These are phyloP conservation scores for Nyctalus aviator DNA, from an alignment of 2,797 vertebrate genomes.

Conservation along the genomic window DNA sequence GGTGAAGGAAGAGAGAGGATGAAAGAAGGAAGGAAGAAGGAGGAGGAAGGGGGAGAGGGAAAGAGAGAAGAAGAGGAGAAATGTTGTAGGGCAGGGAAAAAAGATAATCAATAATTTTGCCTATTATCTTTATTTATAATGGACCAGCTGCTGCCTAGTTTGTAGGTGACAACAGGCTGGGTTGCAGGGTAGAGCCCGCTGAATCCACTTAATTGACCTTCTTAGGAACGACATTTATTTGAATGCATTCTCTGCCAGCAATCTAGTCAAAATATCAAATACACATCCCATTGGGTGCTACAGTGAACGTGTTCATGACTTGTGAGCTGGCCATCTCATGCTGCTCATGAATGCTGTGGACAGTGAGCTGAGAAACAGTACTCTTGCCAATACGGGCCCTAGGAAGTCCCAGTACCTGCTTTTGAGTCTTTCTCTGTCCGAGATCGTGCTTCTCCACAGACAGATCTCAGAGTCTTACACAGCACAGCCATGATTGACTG, in stretches of 20 bases:
- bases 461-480: background rate
- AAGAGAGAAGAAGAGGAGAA: background rate
- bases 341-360: background rate
- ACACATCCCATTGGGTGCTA: background rate
- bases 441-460: background rate
- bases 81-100: background rate
- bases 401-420: background rate
- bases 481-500: background rate
- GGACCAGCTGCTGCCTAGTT: constrained; percentile 68
- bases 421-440: background rate
- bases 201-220: constrained; percentile 80
- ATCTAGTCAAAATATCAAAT: constrained; percentile 52
- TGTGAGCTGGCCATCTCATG: constrained; percentile 10
- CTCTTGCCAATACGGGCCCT: constrained; percentile 52
- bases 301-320: constrained; percentile 51
- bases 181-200: constrained; percentile 64
- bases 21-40: background rate
- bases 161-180: constrained; percentile 19
- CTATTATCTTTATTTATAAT: constrained; percentile 67
- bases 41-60: rapidly evolving
- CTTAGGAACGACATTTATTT: constrained; percentile 71
- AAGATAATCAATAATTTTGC: background rate
- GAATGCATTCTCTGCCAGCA: constrained; percentile 73
- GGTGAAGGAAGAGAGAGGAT: background rate
- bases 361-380: background rate